A percentile compares a stretch with the other conserved stretches of the same genome.
phyloP scores from a whole-genome alignment of 2,888 invertebrate species.

The Lysandra coridon region DNA sequence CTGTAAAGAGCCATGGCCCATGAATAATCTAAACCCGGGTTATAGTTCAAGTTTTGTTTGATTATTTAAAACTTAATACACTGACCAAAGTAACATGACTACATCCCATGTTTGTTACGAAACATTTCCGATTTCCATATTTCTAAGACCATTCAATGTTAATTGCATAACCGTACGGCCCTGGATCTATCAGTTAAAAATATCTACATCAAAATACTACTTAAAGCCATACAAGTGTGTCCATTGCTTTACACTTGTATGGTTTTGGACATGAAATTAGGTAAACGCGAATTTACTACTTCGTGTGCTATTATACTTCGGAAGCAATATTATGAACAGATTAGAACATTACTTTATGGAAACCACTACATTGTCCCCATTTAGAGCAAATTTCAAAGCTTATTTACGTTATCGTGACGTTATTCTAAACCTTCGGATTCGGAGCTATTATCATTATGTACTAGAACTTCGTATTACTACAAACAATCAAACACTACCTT shows the following conservation, averaged over 20 bases:
- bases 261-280: constrained; percentile 1
- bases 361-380: neutral
- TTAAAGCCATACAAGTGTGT: neutral
- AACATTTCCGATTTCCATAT: constrained; percentile 11
- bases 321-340: neutral
- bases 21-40: no score
- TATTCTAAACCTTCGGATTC: no score
- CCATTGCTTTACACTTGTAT: neutral
- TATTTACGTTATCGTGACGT: no score
- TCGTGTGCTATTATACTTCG: neutral
- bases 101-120: neutral
- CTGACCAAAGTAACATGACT: no score
- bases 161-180: constrained; percentile 1
- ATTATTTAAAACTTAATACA: no score
- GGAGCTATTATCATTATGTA: no score
- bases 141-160: neutral
- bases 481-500: no score
- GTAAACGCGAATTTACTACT: neutral
- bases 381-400: no score
- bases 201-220: neutral
- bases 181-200: constrained; percentile 2
- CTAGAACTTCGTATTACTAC: no score
- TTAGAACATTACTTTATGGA: no score
- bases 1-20: no score
- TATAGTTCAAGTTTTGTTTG: no score